These are phyloP conservation scores for Octodon degus DNA, from an alignment of 2,113 vertebrate genomes.

Conservation along the genomic window DNA sequence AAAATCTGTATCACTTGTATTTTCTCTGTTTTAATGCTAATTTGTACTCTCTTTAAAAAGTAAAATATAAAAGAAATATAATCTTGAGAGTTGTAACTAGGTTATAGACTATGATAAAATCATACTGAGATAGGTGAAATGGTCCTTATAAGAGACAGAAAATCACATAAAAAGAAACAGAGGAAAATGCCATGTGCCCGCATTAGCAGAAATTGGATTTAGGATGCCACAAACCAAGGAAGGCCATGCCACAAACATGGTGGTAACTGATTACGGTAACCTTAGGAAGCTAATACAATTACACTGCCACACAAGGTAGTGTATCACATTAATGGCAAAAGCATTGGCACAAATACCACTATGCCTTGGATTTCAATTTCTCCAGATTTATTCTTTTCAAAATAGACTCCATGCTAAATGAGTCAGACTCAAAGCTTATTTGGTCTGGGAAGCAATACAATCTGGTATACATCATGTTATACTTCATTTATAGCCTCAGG, in stretches of 20 bases:
- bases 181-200: not conserved
- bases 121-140: not conserved
- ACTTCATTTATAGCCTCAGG: not conserved
- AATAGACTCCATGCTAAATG: not conserved
- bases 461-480: not conserved
- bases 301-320: not conserved
- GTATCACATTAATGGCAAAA: constrained; percentile 13
- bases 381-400: constrained; percentile 38
- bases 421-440: constrained; percentile 42
- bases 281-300: not conserved
- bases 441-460: not conserved
- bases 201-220: not conserved
- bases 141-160: not conserved
- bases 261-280: not conserved
- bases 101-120: not conserved
- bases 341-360: not conserved
- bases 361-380: constrained; percentile 21
- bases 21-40: no score
- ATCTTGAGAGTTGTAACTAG: not conserved
- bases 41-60: no score
- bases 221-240: not conserved
- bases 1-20: no score
- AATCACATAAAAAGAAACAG: not conserved
- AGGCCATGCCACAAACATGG: not conserved
- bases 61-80: not conserved